phyloP scores from a whole-genome alignment of 2,888 invertebrate species.

The Brachylomia viminalis region DNA sequence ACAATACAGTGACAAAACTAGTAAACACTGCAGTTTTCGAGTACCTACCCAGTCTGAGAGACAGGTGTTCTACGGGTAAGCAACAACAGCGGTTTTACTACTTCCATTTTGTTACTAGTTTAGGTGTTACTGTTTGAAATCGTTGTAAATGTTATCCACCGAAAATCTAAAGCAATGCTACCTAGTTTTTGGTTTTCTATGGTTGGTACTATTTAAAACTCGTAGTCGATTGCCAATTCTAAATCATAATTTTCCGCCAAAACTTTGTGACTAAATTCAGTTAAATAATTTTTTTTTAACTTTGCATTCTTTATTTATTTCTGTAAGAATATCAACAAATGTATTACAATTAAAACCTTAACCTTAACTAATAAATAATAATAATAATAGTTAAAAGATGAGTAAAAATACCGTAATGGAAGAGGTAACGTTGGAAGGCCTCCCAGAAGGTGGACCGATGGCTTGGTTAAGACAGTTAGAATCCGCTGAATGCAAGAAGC shows the following conservation, averaged over 20 bases:
- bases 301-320: no score
- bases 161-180: neutral
- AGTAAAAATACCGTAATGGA: no score
- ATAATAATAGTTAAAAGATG: no score
- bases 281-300: no score
- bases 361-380: no score
- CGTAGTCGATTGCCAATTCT: neutral
- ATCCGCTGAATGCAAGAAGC: neutral
- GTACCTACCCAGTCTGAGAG: neutral
- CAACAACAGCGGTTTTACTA: conserved; percentile 20
- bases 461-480: neutral
- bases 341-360: no score
- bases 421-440: no score
- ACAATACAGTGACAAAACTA: neutral
- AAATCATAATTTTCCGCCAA: neutral
- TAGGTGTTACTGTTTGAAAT: conserved; percentile 25
- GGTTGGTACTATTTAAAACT: neutral
- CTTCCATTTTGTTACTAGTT: conserved; percentile 15
- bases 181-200: neutral
- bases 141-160: neutral
- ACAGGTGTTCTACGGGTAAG: conserved; percentile 12
- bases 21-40: neutral
- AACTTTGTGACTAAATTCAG: no score
- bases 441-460: no score
- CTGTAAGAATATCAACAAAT: no score